Evolutionary conservation across 2,888 invertebrate genomes (phyloP).

Genomic region (Platycheirus albimanus): DNA sequence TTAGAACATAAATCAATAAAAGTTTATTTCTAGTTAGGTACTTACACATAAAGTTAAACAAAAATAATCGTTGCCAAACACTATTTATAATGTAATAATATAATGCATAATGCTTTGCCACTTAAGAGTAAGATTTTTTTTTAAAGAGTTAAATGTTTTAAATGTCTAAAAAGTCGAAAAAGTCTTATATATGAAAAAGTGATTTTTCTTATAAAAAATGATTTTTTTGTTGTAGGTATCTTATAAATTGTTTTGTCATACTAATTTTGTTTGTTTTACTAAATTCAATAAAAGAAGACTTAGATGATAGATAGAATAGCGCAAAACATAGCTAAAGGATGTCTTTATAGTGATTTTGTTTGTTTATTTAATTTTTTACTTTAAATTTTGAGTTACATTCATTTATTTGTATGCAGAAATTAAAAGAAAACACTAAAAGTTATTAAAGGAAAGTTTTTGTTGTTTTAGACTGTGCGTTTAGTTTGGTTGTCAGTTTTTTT

Average conservation of each 20-base stretch:
- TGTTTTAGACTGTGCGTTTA: constrained; percentile 61
- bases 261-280: not conserved
- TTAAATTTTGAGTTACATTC: no score
- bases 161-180: constrained; percentile 67
- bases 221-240: constrained; percentile 47
- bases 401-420: no score
- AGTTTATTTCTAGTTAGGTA: constrained; percentile 40
- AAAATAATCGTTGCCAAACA: constrained; percentile 47
- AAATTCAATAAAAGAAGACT: constrained; percentile 47
- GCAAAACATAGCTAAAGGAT: constrained; percentile 53
- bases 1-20: constrained; percentile 5
- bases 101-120: constrained; percentile 42
- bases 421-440: constrained; percentile 12
- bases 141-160: constrained; percentile 58
- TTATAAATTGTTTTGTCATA: constrained; percentile 14
- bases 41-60: constrained; percentile 36
- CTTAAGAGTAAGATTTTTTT: constrained; percentile 65
- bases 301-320: constrained; percentile 59
- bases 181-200: constrained; percentile 66
- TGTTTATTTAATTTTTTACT: not conserved
- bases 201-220: constrained; percentile 57
- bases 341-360: constrained; percentile 25
- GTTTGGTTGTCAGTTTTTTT: constrained; percentile 56
- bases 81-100: constrained; percentile 12
- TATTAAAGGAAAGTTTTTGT: constrained; percentile 10